Evolutionary conservation across 2,113 vertebrate species (phyloP).

Genomic region (Astatotilapia flaviijosephi): DNA sequence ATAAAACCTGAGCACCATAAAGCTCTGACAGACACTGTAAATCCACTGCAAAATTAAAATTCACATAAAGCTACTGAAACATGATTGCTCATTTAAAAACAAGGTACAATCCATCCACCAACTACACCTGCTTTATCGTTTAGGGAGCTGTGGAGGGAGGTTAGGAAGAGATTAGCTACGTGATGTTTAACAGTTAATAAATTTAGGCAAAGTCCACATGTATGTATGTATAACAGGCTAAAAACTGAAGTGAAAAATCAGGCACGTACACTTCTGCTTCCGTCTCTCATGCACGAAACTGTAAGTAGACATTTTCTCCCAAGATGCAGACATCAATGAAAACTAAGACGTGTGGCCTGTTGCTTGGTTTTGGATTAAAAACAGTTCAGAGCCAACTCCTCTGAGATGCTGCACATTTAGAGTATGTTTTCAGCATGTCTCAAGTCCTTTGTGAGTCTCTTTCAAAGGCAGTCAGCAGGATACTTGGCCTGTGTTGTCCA

Average conservation of each 20-base stretch:
- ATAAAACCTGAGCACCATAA: slow-evolving; percentile 20
- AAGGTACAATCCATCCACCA: not conserved
- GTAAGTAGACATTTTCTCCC: slow-evolving; percentile 9
- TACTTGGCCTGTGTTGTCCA: not conserved
- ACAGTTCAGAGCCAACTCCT: not conserved
- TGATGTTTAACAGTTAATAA: not conserved
- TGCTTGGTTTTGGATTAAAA: not conserved
- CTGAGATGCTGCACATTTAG: not conserved
- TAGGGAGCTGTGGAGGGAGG: not conserved
- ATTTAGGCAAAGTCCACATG: not conserved
- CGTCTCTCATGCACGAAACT: not conserved
- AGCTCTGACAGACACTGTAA: not conserved
- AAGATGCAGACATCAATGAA: not conserved
- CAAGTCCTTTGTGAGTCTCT: not conserved
- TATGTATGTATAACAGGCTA: not conserved
- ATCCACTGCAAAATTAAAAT: slow-evolving; percentile 15
- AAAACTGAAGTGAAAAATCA: not conserved
- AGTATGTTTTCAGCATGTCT: not conserved
- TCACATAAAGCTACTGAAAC: not conserved
- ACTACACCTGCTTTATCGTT: not conserved
- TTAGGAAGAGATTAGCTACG: not conserved
- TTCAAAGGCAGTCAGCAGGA: not conserved
- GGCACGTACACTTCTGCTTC: not conserved
- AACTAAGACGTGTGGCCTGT: not conserved
- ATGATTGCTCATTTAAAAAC: not conserved